Base-by-base conservation (phyloP, 2,797 vertebrate genomes). In the Pipistrellus kuhlii region DNA sequence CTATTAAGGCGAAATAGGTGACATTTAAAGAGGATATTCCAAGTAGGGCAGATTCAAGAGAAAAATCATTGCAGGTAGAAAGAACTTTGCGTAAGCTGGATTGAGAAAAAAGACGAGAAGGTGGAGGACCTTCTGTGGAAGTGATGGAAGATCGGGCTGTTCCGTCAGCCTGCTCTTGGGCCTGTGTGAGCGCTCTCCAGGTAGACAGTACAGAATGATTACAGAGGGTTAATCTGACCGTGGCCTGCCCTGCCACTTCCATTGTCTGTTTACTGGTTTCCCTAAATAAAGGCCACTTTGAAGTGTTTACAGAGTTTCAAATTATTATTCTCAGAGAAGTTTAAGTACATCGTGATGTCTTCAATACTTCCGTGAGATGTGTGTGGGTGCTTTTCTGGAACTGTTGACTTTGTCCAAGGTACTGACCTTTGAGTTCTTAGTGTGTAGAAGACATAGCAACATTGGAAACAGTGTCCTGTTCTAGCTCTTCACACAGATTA, bases 401-500 rank as follows among this genome's bases (percentile, higher is more conserved):
- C 80, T 41, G 8, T 75, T 87, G 62, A 84, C 77, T 96, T 97
- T 92, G 80, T 94, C 41, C 68, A 72, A 89, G 59, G 77, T 93
- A 85, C 71, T 86, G 32, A 87, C 35, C 4, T 17, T 35, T 94
- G 90, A 96, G 25, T 92, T 90, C 44, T 93, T 93, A 93, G 73
- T 88, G 12, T 91, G n/a, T 94, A 95, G 62, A 93, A 82, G 87
- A 94, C 90, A 88, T 73, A 95, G 51, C 80, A 87, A 44, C 75
- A 78, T 38, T 96, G 80, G 92, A 93, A 95, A 90, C 32, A 89
- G 5, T 75, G 69, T 3, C 66, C 46, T 77, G 0, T 80, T 90
- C 27, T 93, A 8, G 12, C 57, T 72, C 69, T 73, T 94, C 51
- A 51, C 53, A 53, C 85, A 27, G 18, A 32, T 76, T 82, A 23